Base-by-base conservation (phyloP, 2,797 vertebrate genomes). In the Peromyscus melanophrys region DNA sequence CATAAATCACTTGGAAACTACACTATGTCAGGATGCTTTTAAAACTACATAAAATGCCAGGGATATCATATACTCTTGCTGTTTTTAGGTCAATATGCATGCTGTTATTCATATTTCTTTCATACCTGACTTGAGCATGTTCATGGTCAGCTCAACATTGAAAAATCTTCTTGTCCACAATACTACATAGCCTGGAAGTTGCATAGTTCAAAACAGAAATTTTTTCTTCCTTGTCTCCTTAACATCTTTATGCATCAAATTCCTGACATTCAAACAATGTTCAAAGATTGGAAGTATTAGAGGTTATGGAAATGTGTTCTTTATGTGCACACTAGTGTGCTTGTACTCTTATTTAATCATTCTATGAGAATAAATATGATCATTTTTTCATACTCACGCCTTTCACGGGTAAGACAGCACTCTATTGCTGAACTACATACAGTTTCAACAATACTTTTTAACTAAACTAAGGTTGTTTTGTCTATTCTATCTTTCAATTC, bases 1-100 rank as follows among this genome's bases (percentile, higher is more conserved):
- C 52, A 55, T 85, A 85, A 94, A 23, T 81, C 76, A 61, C 21
- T 65, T 37, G 2, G 52, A 61, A 89, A 34, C 59, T 69, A 67
- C n/a, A 55, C 1, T 89, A 23, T 93, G 23, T 23, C 29, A 76
- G 61, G 5, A n/a, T 89, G 4, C 27, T 92, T 92, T 90, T 43
- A 55, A 49, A 92, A 34, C 71, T 81, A 85, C 2, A 89, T 21
- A 57, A 96, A 90, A 88, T 88, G 46, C 27, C 7, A 59, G n/a
- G 11, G 34, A 49, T 49, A 29, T 1, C 17, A 4, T 57, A 27
- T 27, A 16, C 6, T 57, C 34, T 46, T 49, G 8, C 34, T 31
- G 73, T 59, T 87, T 76, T 14, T 16, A 77, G 61, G 17, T 63
- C 13, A 88, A 23, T 37, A 13, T 55, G n/a, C 43, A 55, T 55